phyloP scores from a whole-genome alignment of 92 coral and sea anemone species.

The Palythoa grandis region DNA sequence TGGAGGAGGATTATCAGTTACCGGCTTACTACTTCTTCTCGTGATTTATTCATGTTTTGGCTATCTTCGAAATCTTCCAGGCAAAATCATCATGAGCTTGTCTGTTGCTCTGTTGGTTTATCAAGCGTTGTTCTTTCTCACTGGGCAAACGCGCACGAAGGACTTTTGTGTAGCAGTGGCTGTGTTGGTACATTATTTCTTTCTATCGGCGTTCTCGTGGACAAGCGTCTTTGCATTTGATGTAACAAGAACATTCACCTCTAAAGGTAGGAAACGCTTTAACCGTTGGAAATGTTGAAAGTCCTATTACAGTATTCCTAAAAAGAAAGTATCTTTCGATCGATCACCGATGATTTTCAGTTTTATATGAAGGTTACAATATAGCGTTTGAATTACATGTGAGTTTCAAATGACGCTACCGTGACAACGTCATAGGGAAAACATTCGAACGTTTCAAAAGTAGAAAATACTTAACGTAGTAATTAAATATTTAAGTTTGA shows the following conservation, averaged over 20 bases:
- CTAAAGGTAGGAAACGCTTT: conserved; percentile 9
- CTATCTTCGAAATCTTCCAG: conserved; percentile 48
- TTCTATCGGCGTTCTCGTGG: conserved; percentile 46
- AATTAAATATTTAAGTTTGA: too few species aligned
- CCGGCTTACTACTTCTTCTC: conserved; percentile 20
- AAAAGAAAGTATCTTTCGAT: too few species aligned
- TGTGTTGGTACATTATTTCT: conserved; percentile 39
- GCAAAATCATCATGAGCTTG: conserved; percentile 48
- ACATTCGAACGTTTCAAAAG: too few species aligned
- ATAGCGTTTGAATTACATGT: too few species aligned
- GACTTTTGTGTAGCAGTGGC: conserved; percentile 38
- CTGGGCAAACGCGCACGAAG: conserved; percentile 5
- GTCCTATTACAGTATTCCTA: too few species aligned
- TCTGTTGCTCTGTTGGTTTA: conserved; percentile 40
- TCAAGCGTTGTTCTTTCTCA: conserved; percentile 37
- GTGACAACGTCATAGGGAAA: too few species aligned
- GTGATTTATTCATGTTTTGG: conserved; percentile 19
- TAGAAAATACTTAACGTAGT: too few species aligned
- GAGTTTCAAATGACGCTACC: too few species aligned
- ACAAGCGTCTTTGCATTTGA: conserved; percentile 50
- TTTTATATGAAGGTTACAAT: too few species aligned
- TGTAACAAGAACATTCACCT: conserved; percentile 49
- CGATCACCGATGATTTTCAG: too few species aligned
- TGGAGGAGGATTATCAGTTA: conserved; percentile 39
- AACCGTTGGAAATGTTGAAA: neutral